A percentile compares a stretch with the other conserved stretches of the same genome.
These are phyloP conservation scores for Podargus strigoides DNA, from an alignment of 2,797 vertebrate genomes.

Conservation along the genomic window DNA sequence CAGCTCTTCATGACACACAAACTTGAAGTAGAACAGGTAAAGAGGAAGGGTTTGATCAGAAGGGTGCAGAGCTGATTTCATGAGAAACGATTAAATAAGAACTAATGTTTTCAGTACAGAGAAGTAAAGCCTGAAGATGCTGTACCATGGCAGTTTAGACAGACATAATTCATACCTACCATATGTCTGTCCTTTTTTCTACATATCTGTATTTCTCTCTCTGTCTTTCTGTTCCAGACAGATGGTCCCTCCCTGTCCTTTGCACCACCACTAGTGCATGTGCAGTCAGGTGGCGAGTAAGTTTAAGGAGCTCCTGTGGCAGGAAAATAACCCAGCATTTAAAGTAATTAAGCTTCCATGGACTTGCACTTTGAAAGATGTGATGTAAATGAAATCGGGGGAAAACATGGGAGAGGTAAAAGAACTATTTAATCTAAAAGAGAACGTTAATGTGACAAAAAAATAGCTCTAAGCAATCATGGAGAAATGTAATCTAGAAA, in stretches of 20 bases:
- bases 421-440: slow-evolving; percentile 3
- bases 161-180: background rate
- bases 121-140: background rate
- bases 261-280: background rate
- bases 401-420: background rate
- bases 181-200: background rate
- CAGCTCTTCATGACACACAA: background rate
- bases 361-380: background rate
- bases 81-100: background rate
- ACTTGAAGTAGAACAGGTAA: background rate
- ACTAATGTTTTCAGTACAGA: background rate
- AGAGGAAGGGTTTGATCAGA: background rate
- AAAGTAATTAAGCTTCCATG: background rate
- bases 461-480: background rate
- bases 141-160: background rate
- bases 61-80: background rate
- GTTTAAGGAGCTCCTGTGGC: background rate
- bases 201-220: background rate
- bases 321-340: background rate
- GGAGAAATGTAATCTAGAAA: background rate
- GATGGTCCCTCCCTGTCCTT: background rate
- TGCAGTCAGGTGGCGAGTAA: background rate
- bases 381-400: background rate
- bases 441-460: background rate
- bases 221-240: background rate